A percentile compares a stretch with the other conserved stretches of the same genome.
These are phyloP conservation scores for Torymus aiolomorphi DNA, from an alignment of 2,888 invertebrate species.

Conservation along the genomic window DNA sequence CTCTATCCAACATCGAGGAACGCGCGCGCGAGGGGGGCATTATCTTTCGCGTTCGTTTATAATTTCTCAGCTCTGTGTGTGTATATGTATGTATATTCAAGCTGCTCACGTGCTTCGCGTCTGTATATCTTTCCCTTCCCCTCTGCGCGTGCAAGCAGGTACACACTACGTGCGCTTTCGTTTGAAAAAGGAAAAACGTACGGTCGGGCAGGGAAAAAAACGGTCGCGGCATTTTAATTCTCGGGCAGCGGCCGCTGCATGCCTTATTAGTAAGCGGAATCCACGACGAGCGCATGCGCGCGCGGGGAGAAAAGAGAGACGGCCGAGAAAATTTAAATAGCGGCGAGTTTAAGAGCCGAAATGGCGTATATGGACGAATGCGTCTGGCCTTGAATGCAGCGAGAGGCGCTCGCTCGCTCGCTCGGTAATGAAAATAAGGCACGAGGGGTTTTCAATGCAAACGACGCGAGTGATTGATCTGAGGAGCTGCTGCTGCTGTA, in stretches of 20 bases:
- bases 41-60: constrained; percentile 41
- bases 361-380: no score
- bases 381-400: no score
- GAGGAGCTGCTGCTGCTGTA: not conserved
- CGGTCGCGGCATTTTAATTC: constrained; percentile 34
- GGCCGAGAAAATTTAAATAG: constrained; percentile 37
- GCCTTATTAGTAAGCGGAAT: constrained; percentile 38
- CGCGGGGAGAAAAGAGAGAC: not conserved
- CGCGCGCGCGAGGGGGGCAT: not conserved
- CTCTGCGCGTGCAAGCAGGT: not conserved
- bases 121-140: constrained; percentile 5
- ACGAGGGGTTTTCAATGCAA: not conserved
- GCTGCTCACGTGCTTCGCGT: constrained; percentile 25
- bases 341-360: not conserved
- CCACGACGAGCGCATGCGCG: not conserved
- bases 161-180: not conserved
- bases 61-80: constrained; percentile 31
- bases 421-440: no score
- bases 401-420: no score
- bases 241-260: not conserved
- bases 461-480: constrained; percentile 11
- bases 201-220: not conserved
- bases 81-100: no score
- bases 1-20: constrained; percentile 32
- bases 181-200: not conserved